Base-by-base conservation (phyloP, 2,113 vertebrate genomes). In the Miniopterus natalensis region DNA sequence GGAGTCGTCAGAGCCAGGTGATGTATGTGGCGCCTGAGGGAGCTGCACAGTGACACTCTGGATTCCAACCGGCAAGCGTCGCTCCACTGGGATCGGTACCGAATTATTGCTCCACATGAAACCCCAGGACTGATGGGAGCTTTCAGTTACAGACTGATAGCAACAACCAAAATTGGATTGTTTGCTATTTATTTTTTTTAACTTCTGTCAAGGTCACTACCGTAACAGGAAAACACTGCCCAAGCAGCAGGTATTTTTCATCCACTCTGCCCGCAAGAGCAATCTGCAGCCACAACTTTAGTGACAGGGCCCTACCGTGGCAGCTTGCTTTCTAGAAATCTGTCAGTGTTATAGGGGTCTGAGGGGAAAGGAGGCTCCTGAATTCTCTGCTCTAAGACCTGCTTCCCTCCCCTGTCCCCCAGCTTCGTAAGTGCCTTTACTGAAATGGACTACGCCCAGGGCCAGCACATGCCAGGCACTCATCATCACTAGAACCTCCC, bases 91-190 rank as follows among this genome's bases (percentile, higher is more conserved):
- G 97, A 98, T 96, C 45, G 4, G 73, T 13, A 11, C 83, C 97
- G 97, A 97, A 97, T 98, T 98, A 98, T 95, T 98, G 98, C 98
- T 98, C 97, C 95, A n/a, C 94, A 89, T 98, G 97, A 98, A 97
- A 97, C 95, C 74, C 92, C 68, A 27, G 96, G 96, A 98, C 96
- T 96, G 97, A 95, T 97, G 98, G 95, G 96, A 96, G 95, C 97
- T 97, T 97, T 97, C 97, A 85, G 73, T 97, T 95, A 97, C 73
- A 98, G 97, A 97, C 98, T 87, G 98, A 98, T 96, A 73, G 96
- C 97, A 94, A 84, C 94, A 84, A 95, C 96, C 96, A 84, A 97
- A 98, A 98, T 96, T 96, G 96, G 97, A 97, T 98, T 97, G 96
- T 96, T 98, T 66, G 90, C 97, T 98, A 94, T 98, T 98, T 98